Evolutionary conservation across 2,888 invertebrate species (phyloP).

Genomic region (Willowsia nigromaculata): DNA sequence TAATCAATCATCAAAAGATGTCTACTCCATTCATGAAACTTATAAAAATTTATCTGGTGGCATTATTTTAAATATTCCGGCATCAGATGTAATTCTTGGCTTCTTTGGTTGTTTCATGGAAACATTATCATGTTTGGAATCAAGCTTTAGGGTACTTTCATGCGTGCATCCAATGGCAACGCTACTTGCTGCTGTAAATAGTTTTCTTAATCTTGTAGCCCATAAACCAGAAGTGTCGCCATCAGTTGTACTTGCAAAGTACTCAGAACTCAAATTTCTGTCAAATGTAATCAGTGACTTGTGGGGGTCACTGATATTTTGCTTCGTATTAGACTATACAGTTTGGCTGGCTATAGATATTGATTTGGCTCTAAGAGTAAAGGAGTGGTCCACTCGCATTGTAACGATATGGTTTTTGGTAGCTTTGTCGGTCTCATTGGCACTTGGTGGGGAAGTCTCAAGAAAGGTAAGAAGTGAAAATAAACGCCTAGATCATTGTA

Average conservation of each 20-base stretch:
- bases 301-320: slow-evolving; percentile 20
- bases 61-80: background rate
- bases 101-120: slow-evolving; percentile 13
- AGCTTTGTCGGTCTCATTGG: slow-evolving; percentile 4
- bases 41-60: background rate
- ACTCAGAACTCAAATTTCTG: background rate
- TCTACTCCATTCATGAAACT: too few species aligned
- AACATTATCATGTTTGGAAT: background rate
- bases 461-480: slow-evolving; percentile 7
- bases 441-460: slow-evolving; percentile 22
- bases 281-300: slow-evolving; percentile 22
- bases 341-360: slow-evolving; percentile 40
- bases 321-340: slow-evolving; percentile 27
- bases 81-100: background rate
- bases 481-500: background rate
- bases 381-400: slow-evolving; percentile 3
- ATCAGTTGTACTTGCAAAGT: background rate
- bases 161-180: slow-evolving; percentile 25
- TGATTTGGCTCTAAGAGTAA: slow-evolving; percentile 5
- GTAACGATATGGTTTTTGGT: slow-evolving; percentile 34
- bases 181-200: background rate
- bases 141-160: background rate
- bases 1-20: background rate
- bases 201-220: too few species aligned
- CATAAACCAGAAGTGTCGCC: background rate